Percentiles rank a stretch among this genome's conserved stretches.
phyloP scores from a whole-genome alignment of 2,888 invertebrate species.

The Serripes groenlandicus region DNA sequence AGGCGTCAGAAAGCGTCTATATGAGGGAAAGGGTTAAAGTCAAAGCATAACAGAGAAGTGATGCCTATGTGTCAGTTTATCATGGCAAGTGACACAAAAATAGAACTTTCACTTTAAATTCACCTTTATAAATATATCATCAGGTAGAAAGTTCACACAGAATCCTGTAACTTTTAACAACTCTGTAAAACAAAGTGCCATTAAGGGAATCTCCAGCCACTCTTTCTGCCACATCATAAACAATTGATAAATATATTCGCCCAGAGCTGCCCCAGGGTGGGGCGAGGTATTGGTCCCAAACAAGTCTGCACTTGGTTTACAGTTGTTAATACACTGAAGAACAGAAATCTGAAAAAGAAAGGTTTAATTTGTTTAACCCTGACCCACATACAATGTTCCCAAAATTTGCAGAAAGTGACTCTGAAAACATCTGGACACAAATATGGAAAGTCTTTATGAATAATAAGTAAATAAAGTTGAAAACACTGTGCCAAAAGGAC shows the following conservation, averaged over 20 bases:
- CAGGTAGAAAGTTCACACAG: constrained; percentile 18
- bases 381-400: neutral
- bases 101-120: neutral
- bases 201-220: neutral
- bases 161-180: constrained; percentile 60
- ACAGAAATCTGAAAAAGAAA: constrained; percentile 21
- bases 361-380: neutral
- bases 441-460: too few species aligned
- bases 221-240: constrained; percentile 36
- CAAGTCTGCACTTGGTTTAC: constrained; percentile 11
- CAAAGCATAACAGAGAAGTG: too few species aligned
- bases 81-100: too few species aligned
- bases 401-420: neutral
- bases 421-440: too few species aligned
- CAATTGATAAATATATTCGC: constrained; percentile 37
- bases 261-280: constrained; percentile 22
- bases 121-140: constrained; percentile 17
- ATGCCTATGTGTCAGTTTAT: too few species aligned
- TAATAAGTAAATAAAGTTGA: too few species aligned
- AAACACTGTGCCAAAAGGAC: neutral
- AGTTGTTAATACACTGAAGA: constrained; percentile 40
- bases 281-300: constrained; percentile 27
- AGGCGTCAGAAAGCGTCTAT: too few species aligned
- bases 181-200: constrained; percentile 55
- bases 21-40: too few species aligned